A percentile compares a stretch with the other conserved stretches of the same genome.
Evolutionary conservation across 2,888 invertebrate genomes (phyloP).

Genomic region (Epinotia demarniana): DNA sequence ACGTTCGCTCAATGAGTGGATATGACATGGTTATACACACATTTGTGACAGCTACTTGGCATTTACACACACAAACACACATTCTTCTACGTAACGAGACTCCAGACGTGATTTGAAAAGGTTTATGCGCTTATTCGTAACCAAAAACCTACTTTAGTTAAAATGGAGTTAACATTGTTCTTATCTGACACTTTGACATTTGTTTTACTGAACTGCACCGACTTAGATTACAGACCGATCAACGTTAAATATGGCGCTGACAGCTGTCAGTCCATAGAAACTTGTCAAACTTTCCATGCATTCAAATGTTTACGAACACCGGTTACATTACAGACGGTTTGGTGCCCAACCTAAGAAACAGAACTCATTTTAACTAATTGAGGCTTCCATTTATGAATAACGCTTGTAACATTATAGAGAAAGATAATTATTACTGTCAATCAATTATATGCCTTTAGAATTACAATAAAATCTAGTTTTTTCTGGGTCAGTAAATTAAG

Average conservation of each 20-base stretch:
- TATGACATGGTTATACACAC: slow-evolving; percentile 20
- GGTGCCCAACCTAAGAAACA: neutral
- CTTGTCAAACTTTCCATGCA: too few relatives aligned
- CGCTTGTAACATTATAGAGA: slow-evolving; percentile 1
- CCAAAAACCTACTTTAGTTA: neutral
- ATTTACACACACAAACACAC: slow-evolving; percentile 29
- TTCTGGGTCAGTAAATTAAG: neutral
- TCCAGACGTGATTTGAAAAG: slow-evolving; percentile 15
- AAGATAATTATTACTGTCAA: slow-evolving; percentile 1
- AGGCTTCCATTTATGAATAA: neutral
- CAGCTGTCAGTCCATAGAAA: too few relatives aligned
- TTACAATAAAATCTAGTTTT: neutral
- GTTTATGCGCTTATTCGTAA: neutral
- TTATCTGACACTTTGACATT: neutral
- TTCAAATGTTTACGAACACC: too few relatives aligned
- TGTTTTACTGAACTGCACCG: neutral
- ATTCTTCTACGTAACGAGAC: slow-evolving; percentile 20
- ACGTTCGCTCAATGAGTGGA: neutral
- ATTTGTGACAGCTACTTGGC: slow-evolving; percentile 36
- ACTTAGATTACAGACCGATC: too few relatives aligned
- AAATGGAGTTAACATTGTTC: neutral
- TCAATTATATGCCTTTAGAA: neutral
- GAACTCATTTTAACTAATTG: neutral
- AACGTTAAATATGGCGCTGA: too few relatives aligned
- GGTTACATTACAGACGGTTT: too few relatives aligned